These are phyloP conservation scores for Polypterus senegalus DNA, from an alignment of 2,113 vertebrate genomes.

Conservation along the genomic window DNA sequence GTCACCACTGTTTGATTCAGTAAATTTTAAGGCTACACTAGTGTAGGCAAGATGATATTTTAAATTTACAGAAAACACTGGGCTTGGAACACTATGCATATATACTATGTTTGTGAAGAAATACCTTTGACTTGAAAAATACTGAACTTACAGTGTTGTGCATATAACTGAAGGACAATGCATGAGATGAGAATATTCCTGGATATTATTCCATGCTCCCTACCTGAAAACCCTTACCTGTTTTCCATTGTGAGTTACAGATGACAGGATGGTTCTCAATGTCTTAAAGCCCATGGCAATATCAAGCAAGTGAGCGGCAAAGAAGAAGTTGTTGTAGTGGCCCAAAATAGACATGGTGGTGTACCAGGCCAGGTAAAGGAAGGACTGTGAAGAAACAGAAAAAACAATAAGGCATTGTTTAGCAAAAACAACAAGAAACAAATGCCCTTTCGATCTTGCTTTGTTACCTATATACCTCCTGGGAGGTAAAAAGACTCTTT, in stretches of 20 bases:
- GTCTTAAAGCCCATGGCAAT: slow-evolving; percentile 99
- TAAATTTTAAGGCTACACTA: too few relatives aligned
- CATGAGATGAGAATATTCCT: background rate
- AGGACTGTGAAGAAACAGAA: slow-evolving; percentile 52
- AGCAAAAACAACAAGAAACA: background rate
- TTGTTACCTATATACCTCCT: too few relatives aligned
- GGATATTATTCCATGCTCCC: background rate
- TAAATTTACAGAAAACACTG: too few relatives aligned
- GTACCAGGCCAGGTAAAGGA: slow-evolving; percentile 93
- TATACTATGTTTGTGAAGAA: too few relatives aligned
- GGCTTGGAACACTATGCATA: too few relatives aligned
- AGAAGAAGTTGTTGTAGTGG: slow-evolving; percentile 98
- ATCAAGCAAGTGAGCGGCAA: slow-evolving; percentile 88
- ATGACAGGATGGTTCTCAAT: slow-evolving; percentile 85
- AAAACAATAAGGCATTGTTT: background rate
- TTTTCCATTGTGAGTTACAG: slow-evolving; percentile 96
- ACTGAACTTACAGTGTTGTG: too few relatives aligned
- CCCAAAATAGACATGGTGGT: slow-evolving; percentile 96
- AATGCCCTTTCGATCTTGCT: background rate
- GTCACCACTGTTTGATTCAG: too few relatives aligned
- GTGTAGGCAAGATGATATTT: too few relatives aligned
- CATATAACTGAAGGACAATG: too few relatives aligned
- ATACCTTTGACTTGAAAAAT: too few relatives aligned
- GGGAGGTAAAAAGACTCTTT: too few relatives aligned
- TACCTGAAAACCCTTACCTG: slow-evolving; percentile 54